Evolutionary conservation across 1,140 invertebrate species (phyloP), one percentile per base, ranked within the genome.

Genomic region (Nymphalis io): DNA sequence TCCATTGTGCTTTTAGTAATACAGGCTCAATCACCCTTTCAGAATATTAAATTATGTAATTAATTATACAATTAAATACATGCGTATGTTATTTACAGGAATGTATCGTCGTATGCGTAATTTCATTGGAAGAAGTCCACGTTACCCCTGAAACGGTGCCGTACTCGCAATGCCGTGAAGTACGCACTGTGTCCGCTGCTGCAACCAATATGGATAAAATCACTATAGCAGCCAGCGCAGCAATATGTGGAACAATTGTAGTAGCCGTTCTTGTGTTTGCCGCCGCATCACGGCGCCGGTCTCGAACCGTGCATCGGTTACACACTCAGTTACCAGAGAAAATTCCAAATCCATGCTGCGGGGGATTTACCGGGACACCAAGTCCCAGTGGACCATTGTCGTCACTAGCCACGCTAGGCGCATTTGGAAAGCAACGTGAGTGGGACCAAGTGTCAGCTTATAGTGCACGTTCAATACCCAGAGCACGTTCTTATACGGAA

Each of bases 371-470:
- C 60, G 95, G 95, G 60, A 95, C 95, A 16, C 95, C 95, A 46
- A 96, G 95, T 82, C 95, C 95, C 38, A 94, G 93, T 20, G 95
- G 95, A 40, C 96, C 95, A 5, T 89, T 97, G 59, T 95, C 96
- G n/a, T 96, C 96, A 10, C 93, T 97, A 81, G 96, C 96, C n/a
- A 95, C 95, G 11, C 87, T 94, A 76, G 95, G 94, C 75, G 96
- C 95, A 63, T 97, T 96, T 88, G 96, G 96, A 84, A 94, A 95
- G 76, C 96, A 96, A 84, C 96, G 94, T 93, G 97, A 98, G 88
- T 98, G 97, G 97, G 97, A 98, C 91, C 97, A 98, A 89, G 95
- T 98, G 15, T 98, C 97, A 2, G 96, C 96, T 16, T 98, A 98
- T 88, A 98, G 97, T 84, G 96, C 96, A 66, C 93, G 97, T 78